Evolutionary conservation across 1,140 invertebrate species (phyloP).

Genomic region (Halyomorpha halys): DNA sequence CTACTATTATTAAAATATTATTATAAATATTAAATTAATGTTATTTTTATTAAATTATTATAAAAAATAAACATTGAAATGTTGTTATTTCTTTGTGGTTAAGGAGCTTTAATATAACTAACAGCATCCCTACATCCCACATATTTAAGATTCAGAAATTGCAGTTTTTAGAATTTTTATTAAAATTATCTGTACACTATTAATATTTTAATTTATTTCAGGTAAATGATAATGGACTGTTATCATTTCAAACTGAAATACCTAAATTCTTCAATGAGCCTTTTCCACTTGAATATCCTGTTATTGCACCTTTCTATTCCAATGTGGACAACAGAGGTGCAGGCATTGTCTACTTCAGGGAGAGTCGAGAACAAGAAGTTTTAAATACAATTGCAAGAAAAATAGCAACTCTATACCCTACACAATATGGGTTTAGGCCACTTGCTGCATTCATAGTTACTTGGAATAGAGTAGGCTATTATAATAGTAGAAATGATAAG

Average conservation of each 20-base stretch:
- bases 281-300: conserved; percentile 80
- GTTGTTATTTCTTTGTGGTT: no score
- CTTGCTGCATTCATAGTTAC: conserved; percentile 58
- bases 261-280: conserved; percentile 74
- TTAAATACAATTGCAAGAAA: conserved; percentile 53
- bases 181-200: no score
- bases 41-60: no score
- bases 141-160: no score
- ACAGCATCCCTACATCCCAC: no score
- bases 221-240: conserved; percentile 83
- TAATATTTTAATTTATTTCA: conserved; percentile 38
- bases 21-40: no score
- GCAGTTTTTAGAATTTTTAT: no score
- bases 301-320: conserved; percentile 81
- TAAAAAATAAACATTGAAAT: no score
- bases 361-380: conserved; percentile 53
- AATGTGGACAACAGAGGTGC: conserved; percentile 73
- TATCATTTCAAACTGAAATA: conserved; percentile 82
- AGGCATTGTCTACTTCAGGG: conserved; percentile 68
- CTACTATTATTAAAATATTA: no score
- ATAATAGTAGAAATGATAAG: conserved; percentile 45
- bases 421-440: conserved; percentile 48
- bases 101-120: no score
- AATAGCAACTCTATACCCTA: conserved; percentile 58
- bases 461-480: conserved; percentile 62